Evolutionary conservation across 2,888 invertebrate species (phyloP), one percentile per base, ranked within the genome.

Genomic region (Athripsodes cinereus): DNA sequence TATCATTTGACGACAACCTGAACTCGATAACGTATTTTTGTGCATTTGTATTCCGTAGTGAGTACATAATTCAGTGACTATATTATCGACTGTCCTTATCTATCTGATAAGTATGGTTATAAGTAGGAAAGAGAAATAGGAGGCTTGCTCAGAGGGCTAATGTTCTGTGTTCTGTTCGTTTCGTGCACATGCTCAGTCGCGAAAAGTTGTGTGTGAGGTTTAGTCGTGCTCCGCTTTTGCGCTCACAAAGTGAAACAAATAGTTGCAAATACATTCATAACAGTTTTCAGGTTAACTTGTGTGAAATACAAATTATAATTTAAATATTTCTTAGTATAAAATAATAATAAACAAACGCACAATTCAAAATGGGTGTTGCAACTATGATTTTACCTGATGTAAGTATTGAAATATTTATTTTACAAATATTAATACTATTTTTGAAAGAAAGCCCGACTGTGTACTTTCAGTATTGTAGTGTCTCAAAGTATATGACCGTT

Each of bases 281-380:
- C 3, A 50, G 13, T 50, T n/a, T 26, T 50, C 13, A 40, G 13
- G 16, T 40, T 40, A 40, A 40, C 13, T 54, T 22, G 8, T 20
- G 22, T 34, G 34, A 22, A n/a, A n/a, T n/a, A n/a, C 26, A 50
- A 16, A 47, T 21, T n/a, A 6, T 20, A 20, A 6, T 48, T 26
- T 26, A 26, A 22, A 5, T n/a, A 16, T 26, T 8, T 50, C 3
- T n/a, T 50, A 22, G 31, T 13, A 26, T 34, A 22, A 51, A 18
- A n/a, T 21, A 50, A 40, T 34, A 51, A 13, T 46, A 34, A 2
- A 13, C 21, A n/a, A 22, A 40, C 46, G 18, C 46, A 51, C 22
- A n/a, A 19, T 19, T 18, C 47, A 56, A 49, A 19, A 59, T 59
- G 59, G 59, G 59, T 22, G 55, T 59, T 52, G 56, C 55, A 47